Conservation (phyloP, 2,113 vertebrate genomes). For the Paramormyrops kingsleyae region DNA sequence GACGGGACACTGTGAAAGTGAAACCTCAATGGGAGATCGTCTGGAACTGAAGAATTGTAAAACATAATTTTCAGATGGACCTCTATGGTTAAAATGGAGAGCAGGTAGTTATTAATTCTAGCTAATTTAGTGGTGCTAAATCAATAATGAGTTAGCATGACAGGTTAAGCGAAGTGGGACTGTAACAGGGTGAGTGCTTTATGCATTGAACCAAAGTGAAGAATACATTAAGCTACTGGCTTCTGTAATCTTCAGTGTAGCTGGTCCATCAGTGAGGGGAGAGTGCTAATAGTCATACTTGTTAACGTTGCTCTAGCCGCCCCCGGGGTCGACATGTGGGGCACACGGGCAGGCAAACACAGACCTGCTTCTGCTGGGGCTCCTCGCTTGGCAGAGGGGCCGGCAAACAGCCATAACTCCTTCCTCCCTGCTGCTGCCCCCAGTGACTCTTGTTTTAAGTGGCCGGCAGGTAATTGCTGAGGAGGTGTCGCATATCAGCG, state of each 20-base stretch:
- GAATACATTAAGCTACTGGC: not conserved
- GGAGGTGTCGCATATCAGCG: conserved; percentile 64
- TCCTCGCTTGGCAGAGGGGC: conserved; percentile 51
- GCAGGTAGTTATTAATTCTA: not conserved
- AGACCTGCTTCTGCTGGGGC: conserved; percentile 37
- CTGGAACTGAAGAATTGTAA: not conserved
- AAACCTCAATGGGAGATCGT: not conserved
- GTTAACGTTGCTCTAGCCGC: not conserved
- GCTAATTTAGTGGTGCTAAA: not conserved
- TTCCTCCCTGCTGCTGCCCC: conserved; percentile 54
- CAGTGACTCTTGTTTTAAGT: conserved; percentile 66
- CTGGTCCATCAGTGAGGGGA: not conserved
- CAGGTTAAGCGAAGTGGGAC: not conserved
- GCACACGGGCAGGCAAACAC: not conserved
- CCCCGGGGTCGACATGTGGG: not conserved
- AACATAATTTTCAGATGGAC: not conserved
- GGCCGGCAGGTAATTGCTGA: conserved; percentile 68
- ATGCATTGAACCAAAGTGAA: not conserved
- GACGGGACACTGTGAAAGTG: not conserved
- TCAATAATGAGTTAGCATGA: not conserved
- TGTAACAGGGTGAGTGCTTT: not conserved
- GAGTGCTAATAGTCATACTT: not conserved
- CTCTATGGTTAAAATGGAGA: not conserved
- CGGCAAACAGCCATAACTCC: conserved; percentile 65
- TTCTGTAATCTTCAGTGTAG: not conserved